Evolutionary conservation across 2,797 vertebrate genomes (phyloP), one percentile per base, ranked within the genome.

Genomic region (Argyrosomus regius): DNA sequence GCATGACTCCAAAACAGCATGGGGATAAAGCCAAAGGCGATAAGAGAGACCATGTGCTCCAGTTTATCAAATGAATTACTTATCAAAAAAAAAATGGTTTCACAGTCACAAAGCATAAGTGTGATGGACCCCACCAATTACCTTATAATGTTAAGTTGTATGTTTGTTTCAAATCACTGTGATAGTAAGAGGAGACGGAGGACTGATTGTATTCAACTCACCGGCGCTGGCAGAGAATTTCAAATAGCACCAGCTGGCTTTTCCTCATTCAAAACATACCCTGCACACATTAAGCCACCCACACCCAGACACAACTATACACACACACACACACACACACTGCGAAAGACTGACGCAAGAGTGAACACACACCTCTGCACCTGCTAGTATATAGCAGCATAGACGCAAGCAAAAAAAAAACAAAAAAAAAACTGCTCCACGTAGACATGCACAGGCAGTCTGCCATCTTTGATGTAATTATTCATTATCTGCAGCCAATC

Each of bases 401-500:
- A 77, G 54, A 75, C 12, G 1, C 75, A 52, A 1, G 43, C 54
- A 1, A 20, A 8, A 6, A 10, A 46, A 65, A 60, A 57, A 50
- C 9, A 46, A 31, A 39, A 35, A 35, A 39, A 39, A 35, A 35
- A 35, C 24, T 31, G 35, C 49, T 3, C 11, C 39, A 57, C 14
- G 26, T 26, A 50, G 49, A 49, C 45, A 17, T 4, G 20, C 24
- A 31, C 58, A 45, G 14, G 28, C 80, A 80, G 65, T 66, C 79
- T 43, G 66, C 68, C 70, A 87, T 64, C 84, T 85, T 86, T 88
- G 75, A 89, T 89, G 88, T 92, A 89, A 92, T 92, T 89, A 90
- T 91, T 90, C 88, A 92, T 91, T 91, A 93, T 93, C 89, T 90
- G 79, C 86, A 88, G 83, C 89, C 89, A 90, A 88, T 92, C 91